Evolutionary conservation across 1,140 invertebrate species (phyloP).

Genomic region (Periplaneta americana): DNA sequence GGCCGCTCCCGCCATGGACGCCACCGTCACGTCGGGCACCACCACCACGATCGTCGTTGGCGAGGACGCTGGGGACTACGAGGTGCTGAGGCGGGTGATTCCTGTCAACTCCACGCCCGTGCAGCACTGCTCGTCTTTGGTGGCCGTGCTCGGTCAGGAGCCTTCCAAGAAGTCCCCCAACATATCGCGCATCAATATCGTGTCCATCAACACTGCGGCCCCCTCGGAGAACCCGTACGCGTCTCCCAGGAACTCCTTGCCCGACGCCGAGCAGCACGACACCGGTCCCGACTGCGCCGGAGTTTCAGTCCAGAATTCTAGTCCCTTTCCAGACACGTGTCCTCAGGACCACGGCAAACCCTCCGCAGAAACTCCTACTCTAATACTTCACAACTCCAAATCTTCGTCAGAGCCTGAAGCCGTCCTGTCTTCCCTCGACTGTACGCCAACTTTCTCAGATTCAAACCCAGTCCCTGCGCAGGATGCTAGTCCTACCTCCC

Average conservation of each 20-base stretch:
- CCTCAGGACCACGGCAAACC: no score
- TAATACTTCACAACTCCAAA: no score
- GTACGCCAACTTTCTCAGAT: not conserved
- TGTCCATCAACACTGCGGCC: not conserved
- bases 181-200: not conserved
- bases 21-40: not conserved
- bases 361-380: no score
- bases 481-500: not conserved
- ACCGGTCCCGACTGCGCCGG: no score
- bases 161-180: not conserved
- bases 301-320: no score
- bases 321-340: no score
- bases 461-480: not conserved
- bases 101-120: not conserved
- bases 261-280: not conserved
- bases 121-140: not conserved
- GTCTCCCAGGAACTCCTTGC: slow-evolving; percentile 9
- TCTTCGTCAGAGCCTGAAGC: no score
- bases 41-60: not conserved
- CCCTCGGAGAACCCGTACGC: slow-evolving; percentile 1
- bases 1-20: not conserved
- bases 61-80: slow-evolving; percentile 5
- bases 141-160: slow-evolving; percentile 1
- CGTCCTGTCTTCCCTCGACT: not conserved
- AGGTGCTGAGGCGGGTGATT: slow-evolving; percentile 18